Conservation (phyloP, 2,888 invertebrate species). For the Archips xylosteana region DNA sequence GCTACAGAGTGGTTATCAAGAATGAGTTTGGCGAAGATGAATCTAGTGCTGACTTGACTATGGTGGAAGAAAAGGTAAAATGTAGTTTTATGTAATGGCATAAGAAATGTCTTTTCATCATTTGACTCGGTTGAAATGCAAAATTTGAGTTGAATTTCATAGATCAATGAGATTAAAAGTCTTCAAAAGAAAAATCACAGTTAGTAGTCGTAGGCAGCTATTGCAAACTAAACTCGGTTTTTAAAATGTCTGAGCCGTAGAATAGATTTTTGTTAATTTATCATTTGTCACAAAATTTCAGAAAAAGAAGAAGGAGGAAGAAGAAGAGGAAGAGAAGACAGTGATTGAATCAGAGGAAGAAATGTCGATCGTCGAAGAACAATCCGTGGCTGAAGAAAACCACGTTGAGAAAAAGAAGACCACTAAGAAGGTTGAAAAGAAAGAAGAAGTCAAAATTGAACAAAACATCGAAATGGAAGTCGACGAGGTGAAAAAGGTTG, state of each 20-base stretch:
- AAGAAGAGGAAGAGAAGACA: constrained; percentile 75
- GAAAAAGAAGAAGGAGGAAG: constrained; percentile 85
- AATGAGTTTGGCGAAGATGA: constrained; percentile 97
- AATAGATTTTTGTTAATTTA: not conserved
- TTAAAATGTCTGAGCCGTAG: not conserved
- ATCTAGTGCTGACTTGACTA: constrained; percentile 93
- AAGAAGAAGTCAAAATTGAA: constrained; percentile 62
- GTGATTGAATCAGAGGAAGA: constrained; percentile 82
- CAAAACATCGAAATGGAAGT: constrained; percentile 73
- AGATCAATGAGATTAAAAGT: no score
- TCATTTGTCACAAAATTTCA: constrained; percentile 46
- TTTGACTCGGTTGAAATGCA: not conserved
- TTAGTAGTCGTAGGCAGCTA: not conserved
- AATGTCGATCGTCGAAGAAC: constrained; percentile 79
- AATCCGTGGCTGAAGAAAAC: constrained; percentile 80
- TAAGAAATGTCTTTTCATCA: not conserved
- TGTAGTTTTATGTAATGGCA: not conserved
- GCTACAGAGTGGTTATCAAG: constrained; percentile 93
- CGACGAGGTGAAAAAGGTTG: constrained; percentile 78
- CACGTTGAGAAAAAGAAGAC: constrained; percentile 80
- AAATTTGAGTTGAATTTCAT: not conserved
- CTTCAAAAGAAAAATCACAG: not conserved
- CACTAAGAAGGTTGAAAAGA: constrained; percentile 67
- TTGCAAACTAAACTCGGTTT: not conserved
- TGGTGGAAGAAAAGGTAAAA: constrained; percentile 86